These are phyloP conservation scores for Stenopsyche tienmushanensis DNA, from an alignment of 1,140 invertebrate species.

Conservation along the genomic window DNA sequence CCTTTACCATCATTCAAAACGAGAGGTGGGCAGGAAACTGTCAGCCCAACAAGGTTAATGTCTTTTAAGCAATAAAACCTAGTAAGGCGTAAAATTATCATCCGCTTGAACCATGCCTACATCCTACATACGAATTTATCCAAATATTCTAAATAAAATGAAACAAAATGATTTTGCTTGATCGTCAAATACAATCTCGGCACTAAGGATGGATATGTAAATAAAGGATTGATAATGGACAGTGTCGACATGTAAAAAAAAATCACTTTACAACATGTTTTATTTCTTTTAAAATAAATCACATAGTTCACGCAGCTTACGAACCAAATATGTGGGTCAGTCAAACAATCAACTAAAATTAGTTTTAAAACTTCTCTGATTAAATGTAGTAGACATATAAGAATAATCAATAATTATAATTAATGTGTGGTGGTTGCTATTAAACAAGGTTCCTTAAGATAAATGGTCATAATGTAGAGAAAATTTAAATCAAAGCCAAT, in stretches of 20 bases:
- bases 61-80: constrained; percentile 11
- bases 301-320: constrained; percentile 25
- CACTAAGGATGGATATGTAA: not conserved
- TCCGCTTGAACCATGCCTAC: not conserved
- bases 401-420: not conserved
- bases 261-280: constrained; percentile 30
- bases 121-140: not conserved
- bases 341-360: constrained; percentile 28
- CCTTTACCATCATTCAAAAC: not conserved
- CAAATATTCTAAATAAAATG: not conserved
- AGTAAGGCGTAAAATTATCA: constrained; percentile 26
- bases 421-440: not conserved
- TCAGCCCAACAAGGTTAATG: constrained; percentile 19
- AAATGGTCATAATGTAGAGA: no score
- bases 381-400: not conserved
- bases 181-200: no score
- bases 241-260: not conserved
- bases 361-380: not conserved
- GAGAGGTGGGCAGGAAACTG: constrained; percentile 18
- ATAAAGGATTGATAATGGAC: not conserved
- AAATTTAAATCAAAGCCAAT: no score
- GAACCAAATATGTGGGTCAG: constrained; percentile 19
- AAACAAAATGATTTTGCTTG: not conserved
- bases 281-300: constrained; percentile 30
- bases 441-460: no score